Base-by-base conservation (phyloP, 1,140 invertebrate genomes). In the Heliconius himera region DNA sequence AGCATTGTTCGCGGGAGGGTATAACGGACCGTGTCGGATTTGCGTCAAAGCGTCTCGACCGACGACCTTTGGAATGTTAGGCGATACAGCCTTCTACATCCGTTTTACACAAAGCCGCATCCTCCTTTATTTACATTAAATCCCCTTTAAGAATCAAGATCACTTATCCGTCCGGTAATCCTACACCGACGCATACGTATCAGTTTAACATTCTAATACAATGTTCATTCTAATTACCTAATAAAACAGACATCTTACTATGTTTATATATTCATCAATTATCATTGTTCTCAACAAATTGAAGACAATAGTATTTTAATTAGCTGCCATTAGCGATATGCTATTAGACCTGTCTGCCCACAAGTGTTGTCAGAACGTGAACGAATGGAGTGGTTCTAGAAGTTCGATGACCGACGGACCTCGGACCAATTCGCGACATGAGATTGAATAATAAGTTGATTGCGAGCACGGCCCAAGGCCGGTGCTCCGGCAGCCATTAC, bases 401-500 rank as follows among this genome's bases (percentile, higher is more conserved):
- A 81, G 91, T 90, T 94, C 93, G 92, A 88, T 82, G 91, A 85
- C 90, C 92, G 85, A 72, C 82, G 84, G 90, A 91, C 93, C 93
- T 93, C 93, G 93, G 87, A 92, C 93, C 91, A 94, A 94, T 94
- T 94, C 92, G 91, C 91, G 92, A 94, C 92, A 92, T 93, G 91
- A 93, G 93, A 94, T 94, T 94, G 93, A 94, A 94, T 94, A 94
- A 93, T 94, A 93, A 93, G 91, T 89, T 93, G 93, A 93, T 94
- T 92, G 93, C 91, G 88, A 91, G 85, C 89, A 85, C 86, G 82
- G 79, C 88, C 86, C 91, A 92, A 93, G 90, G 92, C 91, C 93
- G 88, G 91, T 87, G 75, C 90, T 90, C 91, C 92, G 88, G 91
- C 87, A 76, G 91, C 91, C 91, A 92, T 92, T 91, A 88, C 89